phyloP scores from a whole-genome alignment of 1,140 invertebrate genomes.

The Hycleus cichorii region DNA sequence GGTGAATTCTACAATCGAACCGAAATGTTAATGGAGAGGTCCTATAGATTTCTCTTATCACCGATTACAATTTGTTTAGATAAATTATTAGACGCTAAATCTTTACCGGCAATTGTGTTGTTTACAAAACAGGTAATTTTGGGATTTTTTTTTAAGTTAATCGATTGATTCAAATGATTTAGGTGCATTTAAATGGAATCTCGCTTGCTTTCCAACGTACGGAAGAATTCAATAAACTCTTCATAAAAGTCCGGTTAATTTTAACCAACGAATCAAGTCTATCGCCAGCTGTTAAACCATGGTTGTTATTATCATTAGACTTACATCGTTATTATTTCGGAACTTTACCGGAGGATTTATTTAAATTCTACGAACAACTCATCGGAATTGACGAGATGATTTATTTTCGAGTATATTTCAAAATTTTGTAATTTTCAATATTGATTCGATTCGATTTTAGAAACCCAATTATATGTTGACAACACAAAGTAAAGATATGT shows the following conservation, averaged over 20 bases:
- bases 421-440: conserved; percentile 1
- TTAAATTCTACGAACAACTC: conserved; percentile 32
- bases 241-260: conserved; percentile 22
- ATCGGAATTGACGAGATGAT: conserved; percentile 30
- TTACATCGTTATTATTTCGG: conserved; percentile 26
- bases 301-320: conserved; percentile 32
- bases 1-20: conserved; percentile 30
- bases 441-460: conserved; percentile 13
- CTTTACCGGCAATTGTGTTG: conserved; percentile 21
- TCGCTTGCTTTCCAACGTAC: conserved; percentile 15
- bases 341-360: conserved; percentile 25
- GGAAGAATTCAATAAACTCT: conserved; percentile 27
- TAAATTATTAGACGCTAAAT: conserved; percentile 24
- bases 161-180: conserved; percentile 5
- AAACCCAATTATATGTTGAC: conserved; percentile 21
- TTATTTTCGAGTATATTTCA: conserved; percentile 26
- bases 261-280: conserved; percentile 21
- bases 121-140: conserved; percentile 25
- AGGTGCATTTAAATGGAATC: conserved; percentile 32
- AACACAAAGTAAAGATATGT: conserved; percentile 25
- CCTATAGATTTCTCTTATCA: conserved; percentile 22
- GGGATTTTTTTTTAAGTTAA: neutral
- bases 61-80: conserved; percentile 25
- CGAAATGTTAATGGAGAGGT: conserved; percentile 19
- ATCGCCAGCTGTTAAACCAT: conserved; percentile 26